Percentiles rank a stretch among this genome's conserved stretches.
These are phyloP conservation scores for Nymphalis polychloros DNA, from an alignment of 2,888 invertebrate genomes.

Conservation along the genomic window DNA sequence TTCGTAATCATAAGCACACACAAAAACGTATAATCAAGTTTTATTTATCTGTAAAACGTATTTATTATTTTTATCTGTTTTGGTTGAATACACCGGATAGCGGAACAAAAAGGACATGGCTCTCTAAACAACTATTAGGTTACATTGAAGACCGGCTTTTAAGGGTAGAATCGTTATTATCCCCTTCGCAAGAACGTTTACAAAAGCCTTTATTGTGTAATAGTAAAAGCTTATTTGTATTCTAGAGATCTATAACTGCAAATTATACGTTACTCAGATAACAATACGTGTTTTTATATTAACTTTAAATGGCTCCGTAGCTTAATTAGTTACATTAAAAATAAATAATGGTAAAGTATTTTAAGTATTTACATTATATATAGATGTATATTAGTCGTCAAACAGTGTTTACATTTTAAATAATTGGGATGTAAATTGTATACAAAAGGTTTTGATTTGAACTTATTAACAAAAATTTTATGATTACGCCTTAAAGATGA, in stretches of 20 bases:
- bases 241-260: slow-evolving; percentile 26
- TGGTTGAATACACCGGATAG: slow-evolving; percentile 6
- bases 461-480: no score
- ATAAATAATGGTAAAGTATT: no score
- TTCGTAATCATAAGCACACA: no score
- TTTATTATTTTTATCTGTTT: slow-evolving; percentile 10
- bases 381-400: no score
- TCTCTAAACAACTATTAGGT: slow-evolving; percentile 39
- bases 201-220: slow-evolving; percentile 41
- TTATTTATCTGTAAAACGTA: not conserved
- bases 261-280: not conserved
- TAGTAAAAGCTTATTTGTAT: slow-evolving; percentile 39
- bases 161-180: slow-evolving; percentile 39
- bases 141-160: slow-evolving; percentile 35
- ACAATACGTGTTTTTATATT: not conserved
- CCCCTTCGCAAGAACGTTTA: slow-evolving; percentile 36
- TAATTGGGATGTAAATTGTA: no score
- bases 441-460: no score
- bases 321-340: no score
- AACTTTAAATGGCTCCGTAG: no score
- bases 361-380: no score
- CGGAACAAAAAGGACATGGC: slow-evolving; percentile 24
- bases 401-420: no score
- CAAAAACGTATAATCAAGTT: slow-evolving; percentile 18
- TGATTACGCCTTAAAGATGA: no score